These are phyloP conservation scores for Nymphalis urticae DNA, from an alignment of 2,888 invertebrate genomes.

Conservation along the genomic window DNA sequence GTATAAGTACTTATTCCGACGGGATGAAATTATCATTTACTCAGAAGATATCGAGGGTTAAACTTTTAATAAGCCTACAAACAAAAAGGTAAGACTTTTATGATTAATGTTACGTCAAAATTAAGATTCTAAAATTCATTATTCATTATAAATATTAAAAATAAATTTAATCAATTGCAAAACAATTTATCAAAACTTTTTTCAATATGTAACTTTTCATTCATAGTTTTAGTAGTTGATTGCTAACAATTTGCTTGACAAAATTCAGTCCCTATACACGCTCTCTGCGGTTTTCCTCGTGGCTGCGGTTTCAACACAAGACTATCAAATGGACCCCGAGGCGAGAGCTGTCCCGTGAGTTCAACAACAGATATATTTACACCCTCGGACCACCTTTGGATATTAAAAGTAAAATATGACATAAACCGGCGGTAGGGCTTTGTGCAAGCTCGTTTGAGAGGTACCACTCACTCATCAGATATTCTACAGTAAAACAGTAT, in stretches of 20 bases:
- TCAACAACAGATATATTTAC: not conserved
- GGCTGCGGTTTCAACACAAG: conserved; percentile 28
- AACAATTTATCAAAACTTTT: too few relatives aligned
- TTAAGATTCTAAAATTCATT: not conserved
- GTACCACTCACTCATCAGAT: too few relatives aligned
- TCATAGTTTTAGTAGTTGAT: conserved; percentile 37
- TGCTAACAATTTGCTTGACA: conserved; percentile 39
- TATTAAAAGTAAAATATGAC: too few relatives aligned
- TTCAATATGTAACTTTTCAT: too few relatives aligned
- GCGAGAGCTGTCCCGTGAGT: conserved; percentile 19
- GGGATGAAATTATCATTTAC: conserved; percentile 16
- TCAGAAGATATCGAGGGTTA: not conserved
- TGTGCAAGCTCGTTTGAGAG: too few relatives aligned
- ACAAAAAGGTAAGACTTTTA: conserved; percentile 1
- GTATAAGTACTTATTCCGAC: conserved; percentile 19
- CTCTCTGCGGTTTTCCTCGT: conserved; percentile 25
- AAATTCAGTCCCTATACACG: conserved; percentile 35
- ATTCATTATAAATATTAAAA: too few relatives aligned
- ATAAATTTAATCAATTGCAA: too few relatives aligned
- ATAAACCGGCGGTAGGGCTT: too few relatives aligned
- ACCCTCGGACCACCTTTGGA: too few relatives aligned
- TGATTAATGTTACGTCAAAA: not conserved
- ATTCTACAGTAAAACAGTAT: too few relatives aligned
- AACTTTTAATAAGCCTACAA: not conserved
- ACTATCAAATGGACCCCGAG: conserved; percentile 14